Evolutionary conservation across 37 sponge, comb jelly and placozoan genomes (phyloP), one percentile per base, ranked within the genome.

Genomic region (Mnemiopsis leidyi): DNA sequence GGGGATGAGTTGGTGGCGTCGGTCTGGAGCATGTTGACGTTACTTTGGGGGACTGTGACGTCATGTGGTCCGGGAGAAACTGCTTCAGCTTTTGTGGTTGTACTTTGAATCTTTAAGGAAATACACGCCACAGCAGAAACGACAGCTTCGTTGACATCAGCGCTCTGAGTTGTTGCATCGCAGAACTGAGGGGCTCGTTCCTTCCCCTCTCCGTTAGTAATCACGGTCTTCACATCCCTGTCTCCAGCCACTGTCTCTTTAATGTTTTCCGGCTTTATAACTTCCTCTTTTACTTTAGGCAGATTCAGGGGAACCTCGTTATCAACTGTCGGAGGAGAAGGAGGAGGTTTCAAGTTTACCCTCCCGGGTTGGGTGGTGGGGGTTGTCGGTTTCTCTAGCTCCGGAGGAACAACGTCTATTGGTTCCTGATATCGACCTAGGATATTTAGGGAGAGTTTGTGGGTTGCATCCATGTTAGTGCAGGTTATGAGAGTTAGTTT

Each of bases 381-480:
- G 5, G 5, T 13, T 18, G 61, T 18, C 5, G 61, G 61, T 18
- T 71, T 5, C n/a, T 5, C 3, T n/a, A 23, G n/a, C 2, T 13
- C 3, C n/a, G 30, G 75, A 28, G 75, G 25, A 29, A 25, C 3
- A 25, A 71, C 30, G 75, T 71, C 75, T 28, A n/a, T 28, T n/a
- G 90, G 90, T 26, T 85, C 90, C 0, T 35, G 32, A 37, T 85
- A 85, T 1, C 90, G n/a, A 0, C 90, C 90, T 29, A 85, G 38
- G 40, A 85, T 85, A 33, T 85, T 85, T 1, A 85, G 61, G 21
- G 90, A 85, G 90, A 85, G 90, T 26, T 85, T 85, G 90, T 85
- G 90, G 25, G 90, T 85, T 20, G n/a, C 90, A 61, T 38, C 61
- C 61, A 85, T 85, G 61, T 85, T 85, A 18, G 90, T 85, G 30